Evolutionary conservation across 2,888 invertebrate genomes (phyloP).

Genomic region (Caenorhabditis plicata): DNA sequence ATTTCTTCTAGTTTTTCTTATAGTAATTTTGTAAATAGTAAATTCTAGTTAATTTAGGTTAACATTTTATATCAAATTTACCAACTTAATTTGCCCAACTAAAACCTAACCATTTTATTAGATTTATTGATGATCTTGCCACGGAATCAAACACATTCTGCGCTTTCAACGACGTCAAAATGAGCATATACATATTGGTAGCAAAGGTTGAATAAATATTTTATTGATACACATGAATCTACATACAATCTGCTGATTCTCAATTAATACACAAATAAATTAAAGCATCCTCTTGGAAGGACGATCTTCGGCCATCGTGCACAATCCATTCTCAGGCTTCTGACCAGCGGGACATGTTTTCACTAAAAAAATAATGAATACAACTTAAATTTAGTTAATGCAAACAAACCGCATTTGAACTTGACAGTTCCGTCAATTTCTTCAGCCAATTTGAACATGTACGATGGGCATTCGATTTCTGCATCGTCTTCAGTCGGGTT

Average conservation of each 20-base stretch:
- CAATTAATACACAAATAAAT: conserved; percentile 2
- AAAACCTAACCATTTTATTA: conserved; percentile 2
- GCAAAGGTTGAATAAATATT: conserved; percentile 5
- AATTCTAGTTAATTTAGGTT: neutral
- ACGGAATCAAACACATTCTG: conserved; percentile 2
- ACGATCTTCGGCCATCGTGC: conserved; percentile 14
- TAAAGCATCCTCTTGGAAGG: neutral
- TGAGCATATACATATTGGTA: neutral
- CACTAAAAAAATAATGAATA: conserved; percentile 11
- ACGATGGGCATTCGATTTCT: conserved; percentile 36
- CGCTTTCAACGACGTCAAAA: neutral
- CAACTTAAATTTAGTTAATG: neutral
- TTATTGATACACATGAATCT: conserved; percentile 1
- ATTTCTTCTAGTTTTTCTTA: neutral
- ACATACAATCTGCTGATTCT: neutral
- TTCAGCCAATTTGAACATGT: conserved; percentile 39
- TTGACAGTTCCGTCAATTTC: conserved; percentile 29
- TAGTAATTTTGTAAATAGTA: neutral
- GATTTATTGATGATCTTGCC: neutral
- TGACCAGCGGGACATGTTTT: conserved; percentile 30
- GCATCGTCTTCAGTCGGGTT: conserved; percentile 10
- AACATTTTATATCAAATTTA: neutral
- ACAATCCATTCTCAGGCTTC: conserved; percentile 29
- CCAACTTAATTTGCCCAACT: neutral
- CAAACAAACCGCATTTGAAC: conserved; percentile 22